Conservation (phyloP, 2,113 vertebrate species). For the Peromyscus maniculatus region DNA sequence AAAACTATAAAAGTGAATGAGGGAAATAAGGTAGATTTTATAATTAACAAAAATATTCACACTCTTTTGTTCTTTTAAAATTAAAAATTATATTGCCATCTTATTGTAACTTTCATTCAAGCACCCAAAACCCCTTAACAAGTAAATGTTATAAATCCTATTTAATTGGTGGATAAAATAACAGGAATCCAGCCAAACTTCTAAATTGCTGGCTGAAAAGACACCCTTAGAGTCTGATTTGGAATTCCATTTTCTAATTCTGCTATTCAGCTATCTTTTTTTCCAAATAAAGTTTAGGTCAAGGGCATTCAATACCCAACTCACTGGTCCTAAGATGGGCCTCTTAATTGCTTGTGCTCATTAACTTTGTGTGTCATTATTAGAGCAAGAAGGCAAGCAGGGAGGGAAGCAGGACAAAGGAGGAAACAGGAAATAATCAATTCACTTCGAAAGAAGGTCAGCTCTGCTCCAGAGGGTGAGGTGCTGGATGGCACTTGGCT, state of each 20-base stretch:
- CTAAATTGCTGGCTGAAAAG: conserved; percentile 60
- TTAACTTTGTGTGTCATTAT: conserved; percentile 78
- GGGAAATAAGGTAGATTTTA: conserved; percentile 43
- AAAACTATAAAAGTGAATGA: conserved; percentile 20
- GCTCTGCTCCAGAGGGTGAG: conserved; percentile 64
- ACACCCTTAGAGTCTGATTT: conserved; percentile 43
- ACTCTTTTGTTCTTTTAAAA: conserved; percentile 30
- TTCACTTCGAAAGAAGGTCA: conserved; percentile 80
- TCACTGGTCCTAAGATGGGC: conserved; percentile 68
- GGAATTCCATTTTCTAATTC: conserved; percentile 66
- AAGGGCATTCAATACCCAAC: conserved; percentile 72
- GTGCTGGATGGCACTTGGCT: conserved; percentile 15
- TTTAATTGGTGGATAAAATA: conserved; percentile 58
- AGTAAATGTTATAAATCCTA: conserved; percentile 13
- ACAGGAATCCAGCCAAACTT: conserved; percentile 48
- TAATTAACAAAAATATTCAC: conserved; percentile 48
- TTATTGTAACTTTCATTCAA: conserved; percentile 25
- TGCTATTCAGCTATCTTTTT: conserved; percentile 52
- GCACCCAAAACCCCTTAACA: neutral
- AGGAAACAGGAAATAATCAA: conserved; percentile 82
- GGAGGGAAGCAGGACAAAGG: conserved; percentile 9
- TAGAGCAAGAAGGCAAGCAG: conserved; percentile 46
- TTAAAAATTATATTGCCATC: conserved; percentile 27
- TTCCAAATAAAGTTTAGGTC: conserved; percentile 75
- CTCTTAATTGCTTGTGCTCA: conserved; percentile 77